Percentiles rank a stretch among this genome's conserved stretches.
These are phyloP conservation scores for Neoitamus cyanurus DNA, from an alignment of 2,888 invertebrate species.

Conservation along the genomic window DNA sequence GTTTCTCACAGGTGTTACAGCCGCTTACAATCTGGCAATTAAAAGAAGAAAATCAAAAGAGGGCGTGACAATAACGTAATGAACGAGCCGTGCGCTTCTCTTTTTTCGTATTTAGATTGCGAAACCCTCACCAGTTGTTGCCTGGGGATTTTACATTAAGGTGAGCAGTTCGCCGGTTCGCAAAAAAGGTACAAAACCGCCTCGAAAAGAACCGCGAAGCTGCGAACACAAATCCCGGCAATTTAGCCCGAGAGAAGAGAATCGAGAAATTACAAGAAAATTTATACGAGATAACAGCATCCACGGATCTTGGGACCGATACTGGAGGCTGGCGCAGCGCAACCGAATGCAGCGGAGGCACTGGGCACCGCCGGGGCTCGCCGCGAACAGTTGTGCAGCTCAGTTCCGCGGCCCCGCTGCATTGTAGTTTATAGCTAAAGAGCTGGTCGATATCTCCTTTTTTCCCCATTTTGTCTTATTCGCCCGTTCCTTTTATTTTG, in stretches of 20 bases:
- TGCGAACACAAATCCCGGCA: constrained; percentile 47
- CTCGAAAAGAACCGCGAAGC: constrained; percentile 43
- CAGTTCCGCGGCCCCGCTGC: not conserved
- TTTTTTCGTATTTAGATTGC: constrained; percentile 45
- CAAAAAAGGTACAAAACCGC: constrained; percentile 24
- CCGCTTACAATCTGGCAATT: constrained; percentile 36
- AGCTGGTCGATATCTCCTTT: constrained; percentile 13
- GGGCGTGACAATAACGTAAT: constrained; percentile 65
- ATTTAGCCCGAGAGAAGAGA: constrained; percentile 48
- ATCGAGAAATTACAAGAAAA: constrained; percentile 48
- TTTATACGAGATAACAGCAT: constrained; percentile 43
- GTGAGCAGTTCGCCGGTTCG: constrained; percentile 21
- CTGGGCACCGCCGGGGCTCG: not conserved
- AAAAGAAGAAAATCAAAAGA: constrained; percentile 48
- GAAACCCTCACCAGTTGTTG: constrained; percentile 45
- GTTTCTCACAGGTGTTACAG: constrained; percentile 41
- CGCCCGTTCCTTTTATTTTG: constrained; percentile 26
- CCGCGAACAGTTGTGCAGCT: constrained; percentile 38
- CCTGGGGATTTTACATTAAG: constrained; percentile 38
- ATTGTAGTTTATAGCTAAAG: constrained; percentile 23
- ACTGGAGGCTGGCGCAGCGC: constrained; percentile 20
- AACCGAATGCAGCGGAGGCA: constrained; percentile 20
- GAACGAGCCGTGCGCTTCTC: constrained; percentile 57
- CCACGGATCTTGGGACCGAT: constrained; percentile 32
- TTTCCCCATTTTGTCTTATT: constrained; percentile 33